Evolutionary conservation across 2,113 vertebrate genomes (phyloP), one percentile per base, ranked within the genome.

Genomic region (Parotia lawesii): DNA sequence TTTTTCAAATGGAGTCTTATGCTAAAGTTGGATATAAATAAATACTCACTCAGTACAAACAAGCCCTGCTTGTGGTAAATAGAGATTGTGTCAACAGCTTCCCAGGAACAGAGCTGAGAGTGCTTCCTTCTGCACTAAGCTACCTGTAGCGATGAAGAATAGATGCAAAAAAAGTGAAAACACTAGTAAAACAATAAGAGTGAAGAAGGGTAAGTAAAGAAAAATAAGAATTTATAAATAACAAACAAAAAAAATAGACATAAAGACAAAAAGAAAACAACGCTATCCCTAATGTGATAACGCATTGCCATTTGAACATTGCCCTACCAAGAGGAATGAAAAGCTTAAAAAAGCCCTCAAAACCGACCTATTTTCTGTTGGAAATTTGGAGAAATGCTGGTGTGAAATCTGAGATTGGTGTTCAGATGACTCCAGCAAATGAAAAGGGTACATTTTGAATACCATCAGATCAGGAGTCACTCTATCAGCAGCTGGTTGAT

Each of bases 281-380:
- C 1, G 27, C 15, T 53, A 21, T 5, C 42, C 10, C 14, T 79
- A 38, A 76, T 19, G 11, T 47, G 45, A 25, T n/a, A 54, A n/a
- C 15, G 33, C 14, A 19, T 21, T 22, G 6, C 2, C 18, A 20
- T 50, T 50, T 45, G 13, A 85, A 48, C 4, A 22, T 6, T 72
- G 6, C 8, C 5, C 6, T 35, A 4, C 25, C 22, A 76, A 57
- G 11, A 69, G 4, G 25, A 89, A 65, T 8, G 16, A 62, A 38
- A 54, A 4, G 0, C 29, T 40, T 31, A 51, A 61, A 75, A 31
- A n/a, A 28, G 0, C 2, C 1, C 3, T 3, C 2, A 1, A 53
- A 14, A 31, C 2, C 1, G 3, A 50, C 44, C 10, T 65, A 61
- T 82, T 73, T n/a, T 29, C 7, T 31, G 17, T 50, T 35, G 42